Conservation (phyloP, 2,888 invertebrate genomes). For the Pyrochroa serraticornis region DNA sequence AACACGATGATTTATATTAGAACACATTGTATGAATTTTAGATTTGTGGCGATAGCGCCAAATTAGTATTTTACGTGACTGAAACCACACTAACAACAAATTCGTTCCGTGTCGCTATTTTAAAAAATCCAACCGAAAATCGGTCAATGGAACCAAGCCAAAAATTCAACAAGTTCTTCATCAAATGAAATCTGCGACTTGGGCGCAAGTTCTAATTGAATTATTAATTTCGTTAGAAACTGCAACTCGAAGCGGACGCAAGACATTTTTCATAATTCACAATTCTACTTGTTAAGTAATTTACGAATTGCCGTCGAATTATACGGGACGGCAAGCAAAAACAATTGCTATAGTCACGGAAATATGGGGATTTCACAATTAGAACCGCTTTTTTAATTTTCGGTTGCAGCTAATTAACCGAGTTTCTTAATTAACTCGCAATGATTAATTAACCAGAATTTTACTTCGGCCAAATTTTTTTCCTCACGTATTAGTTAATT, state of each 20-base stretch:
- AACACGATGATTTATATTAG: conserved; percentile 6
- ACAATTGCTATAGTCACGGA: conserved; percentile 23
- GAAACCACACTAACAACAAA: not conserved
- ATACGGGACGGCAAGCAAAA: conserved; percentile 21
- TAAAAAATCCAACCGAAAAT: too few species aligned
- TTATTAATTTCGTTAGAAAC: conserved; percentile 48
- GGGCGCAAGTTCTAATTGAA: conserved; percentile 35
- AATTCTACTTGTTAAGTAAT: conserved; percentile 31
- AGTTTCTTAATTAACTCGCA: too few species aligned
- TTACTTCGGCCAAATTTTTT: too few species aligned
- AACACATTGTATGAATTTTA: conserved; percentile 7
- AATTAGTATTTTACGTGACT: conserved; percentile 9
- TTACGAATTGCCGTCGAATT: conserved; percentile 27
- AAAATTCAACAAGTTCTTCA: too few species aligned
- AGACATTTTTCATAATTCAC: conserved; percentile 23
- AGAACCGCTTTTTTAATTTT: conserved; percentile 4
- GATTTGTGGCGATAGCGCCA: conserved; percentile 9
- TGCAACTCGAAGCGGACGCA: conserved; percentile 34
- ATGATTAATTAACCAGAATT: too few species aligned
- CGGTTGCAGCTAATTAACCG: too few species aligned
- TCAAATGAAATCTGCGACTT: too few species aligned
- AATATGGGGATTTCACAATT: conserved; percentile 16
- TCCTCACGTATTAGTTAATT: too few species aligned
- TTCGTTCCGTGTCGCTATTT: too few species aligned
- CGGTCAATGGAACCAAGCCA: too few species aligned